Evolutionary conservation across 2,888 invertebrate genomes (phyloP).

Genomic region (Timema cristinae): DNA sequence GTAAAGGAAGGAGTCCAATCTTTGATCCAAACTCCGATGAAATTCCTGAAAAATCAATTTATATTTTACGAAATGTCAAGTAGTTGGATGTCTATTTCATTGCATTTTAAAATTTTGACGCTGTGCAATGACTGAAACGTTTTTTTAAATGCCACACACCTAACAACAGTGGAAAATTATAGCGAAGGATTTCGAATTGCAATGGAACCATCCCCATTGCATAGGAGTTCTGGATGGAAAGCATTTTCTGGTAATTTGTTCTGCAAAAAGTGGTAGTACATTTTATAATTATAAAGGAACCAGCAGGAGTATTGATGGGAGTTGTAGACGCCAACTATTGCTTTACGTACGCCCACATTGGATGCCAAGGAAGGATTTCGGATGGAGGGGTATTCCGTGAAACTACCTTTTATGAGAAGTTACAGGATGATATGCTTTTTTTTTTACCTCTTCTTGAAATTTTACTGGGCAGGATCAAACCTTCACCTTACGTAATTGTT

Average conservation of each 20-base stretch:
- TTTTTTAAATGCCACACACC: neutral
- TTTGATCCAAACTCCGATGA: too few relatives aligned
- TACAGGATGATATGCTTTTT: too few relatives aligned
- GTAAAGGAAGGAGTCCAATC: too few relatives aligned
- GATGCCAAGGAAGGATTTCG: neutral
- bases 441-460: too few relatives aligned
- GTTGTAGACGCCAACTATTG: conserved; percentile 1
- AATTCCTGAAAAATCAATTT: too few relatives aligned
- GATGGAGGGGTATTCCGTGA: conserved; percentile 3
- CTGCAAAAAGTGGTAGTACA: neutral
- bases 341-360: neutral
- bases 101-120: too few relatives aligned
- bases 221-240: neutral
- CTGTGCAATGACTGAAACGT: too few relatives aligned
- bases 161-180: neutral
- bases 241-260: neutral
- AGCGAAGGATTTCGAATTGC: neutral
- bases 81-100: too few relatives aligned
- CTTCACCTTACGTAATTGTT: too few relatives aligned
- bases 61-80: too few relatives aligned
- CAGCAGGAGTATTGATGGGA: neutral
- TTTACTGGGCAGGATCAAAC: too few relatives aligned
- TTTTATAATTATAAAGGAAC: neutral
- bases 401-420: neutral
- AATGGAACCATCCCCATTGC: conserved; percentile 6